phyloP scores from a whole-genome alignment of 2,113 vertebrate genomes.

The Rhea americana region DNA sequence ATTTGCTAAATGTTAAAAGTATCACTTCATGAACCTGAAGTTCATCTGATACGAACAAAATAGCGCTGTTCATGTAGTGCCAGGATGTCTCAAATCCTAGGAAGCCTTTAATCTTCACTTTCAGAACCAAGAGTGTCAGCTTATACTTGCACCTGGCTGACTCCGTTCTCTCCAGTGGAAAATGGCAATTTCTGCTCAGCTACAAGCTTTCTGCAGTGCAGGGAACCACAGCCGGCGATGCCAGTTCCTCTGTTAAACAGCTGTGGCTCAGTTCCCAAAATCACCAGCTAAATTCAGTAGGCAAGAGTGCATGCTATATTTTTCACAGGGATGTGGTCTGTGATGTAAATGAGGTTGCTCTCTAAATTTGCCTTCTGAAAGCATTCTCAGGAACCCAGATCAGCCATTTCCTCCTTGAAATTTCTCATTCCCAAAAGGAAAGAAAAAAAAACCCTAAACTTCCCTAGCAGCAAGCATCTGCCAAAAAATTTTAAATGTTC shows the following conservation, averaged over 20 bases:
- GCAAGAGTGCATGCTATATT: not conserved
- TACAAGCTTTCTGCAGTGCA: rapidly evolving
- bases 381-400: not conserved
- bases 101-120: not conserved
- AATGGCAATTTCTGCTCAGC: not conserved
- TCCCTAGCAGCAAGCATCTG: not conserved
- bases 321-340: not conserved
- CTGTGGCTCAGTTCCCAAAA: not conserved
- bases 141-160: not conserved
- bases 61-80: not conserved
- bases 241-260: not conserved
- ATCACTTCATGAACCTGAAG: not conserved
- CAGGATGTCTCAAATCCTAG: not conserved
- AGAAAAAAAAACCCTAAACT: not conserved
- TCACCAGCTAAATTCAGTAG: not conserved
- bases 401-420: conserved; percentile 24
- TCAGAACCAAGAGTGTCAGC: not conserved
- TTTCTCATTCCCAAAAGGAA: not conserved
- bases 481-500: conserved; percentile 44
- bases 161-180: not conserved
- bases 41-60: not conserved
- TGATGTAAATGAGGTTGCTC: not conserved
- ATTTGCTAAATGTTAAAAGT: not conserved
- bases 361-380: not conserved
- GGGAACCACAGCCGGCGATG: rapidly evolving